A percentile compares a stretch with the other conserved stretches of the same genome.
These are phyloP conservation scores for Propsilocerus akamusi DNA, from an alignment of 1,140 invertebrate genomes.

Conservation along the genomic window DNA sequence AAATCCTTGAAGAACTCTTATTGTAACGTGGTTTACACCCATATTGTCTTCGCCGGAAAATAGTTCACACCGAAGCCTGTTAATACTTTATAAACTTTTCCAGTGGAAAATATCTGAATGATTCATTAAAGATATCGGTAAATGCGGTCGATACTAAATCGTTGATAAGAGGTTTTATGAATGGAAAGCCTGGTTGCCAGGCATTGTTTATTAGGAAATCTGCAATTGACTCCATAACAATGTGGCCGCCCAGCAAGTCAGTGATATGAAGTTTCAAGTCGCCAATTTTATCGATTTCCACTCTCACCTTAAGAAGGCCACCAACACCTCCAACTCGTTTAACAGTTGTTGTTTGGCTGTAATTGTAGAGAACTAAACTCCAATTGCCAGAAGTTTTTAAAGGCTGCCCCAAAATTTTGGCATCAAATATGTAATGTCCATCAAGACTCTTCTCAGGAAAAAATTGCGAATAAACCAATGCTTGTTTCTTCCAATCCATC, in stretches of 20 bases:
- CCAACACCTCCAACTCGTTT: slow-evolving; percentile 28
- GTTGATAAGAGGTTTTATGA: slow-evolving; percentile 53
- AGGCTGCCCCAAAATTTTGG: slow-evolving; percentile 33
- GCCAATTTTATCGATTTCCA: slow-evolving; percentile 50
- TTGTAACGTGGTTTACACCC: too few species aligned
- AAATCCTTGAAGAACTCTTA: too few species aligned
- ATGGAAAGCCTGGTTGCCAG: slow-evolving; percentile 55
- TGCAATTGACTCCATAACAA: slow-evolving; percentile 25
- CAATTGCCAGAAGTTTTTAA: slow-evolving; percentile 44
- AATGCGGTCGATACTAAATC: slow-evolving; percentile 63
- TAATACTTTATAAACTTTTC: slow-evolving; percentile 34
- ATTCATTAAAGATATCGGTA: slow-evolving; percentile 56
- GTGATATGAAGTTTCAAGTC: slow-evolving; percentile 58
- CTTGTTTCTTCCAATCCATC: slow-evolving; percentile 37
- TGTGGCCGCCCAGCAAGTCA: slow-evolving; percentile 43
- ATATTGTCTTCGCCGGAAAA: too few species aligned
- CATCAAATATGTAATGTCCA: slow-evolving; percentile 47
- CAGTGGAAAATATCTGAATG: slow-evolving; percentile 46
- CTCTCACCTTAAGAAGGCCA: slow-evolving; percentile 36
- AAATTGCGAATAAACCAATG: slow-evolving; percentile 53
- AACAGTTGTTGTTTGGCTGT: slow-evolving; percentile 51
- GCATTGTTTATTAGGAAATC: slow-evolving; percentile 39
- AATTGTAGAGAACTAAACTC: slow-evolving; percentile 55
- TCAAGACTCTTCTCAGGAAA: slow-evolving; percentile 57
- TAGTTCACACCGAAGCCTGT: too few species aligned